Conservation (phyloP, 37 sponge, comb jelly and placozoan species). For the Spongilla lacustris region DNA sequence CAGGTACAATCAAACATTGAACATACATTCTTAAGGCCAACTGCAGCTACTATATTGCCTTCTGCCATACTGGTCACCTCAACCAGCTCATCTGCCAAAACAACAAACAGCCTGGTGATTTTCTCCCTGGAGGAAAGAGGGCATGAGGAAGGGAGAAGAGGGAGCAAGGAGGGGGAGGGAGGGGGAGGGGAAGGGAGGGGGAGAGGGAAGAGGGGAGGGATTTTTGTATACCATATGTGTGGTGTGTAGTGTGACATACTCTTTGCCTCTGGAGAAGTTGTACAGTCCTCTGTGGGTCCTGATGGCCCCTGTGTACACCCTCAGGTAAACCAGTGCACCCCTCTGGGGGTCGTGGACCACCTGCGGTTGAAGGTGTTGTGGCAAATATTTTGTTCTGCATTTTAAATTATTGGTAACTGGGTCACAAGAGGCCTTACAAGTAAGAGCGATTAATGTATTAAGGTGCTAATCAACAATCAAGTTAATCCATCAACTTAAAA, state of each 20-base stretch:
- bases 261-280: constrained; percentile 55
- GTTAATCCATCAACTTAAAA: too few species aligned
- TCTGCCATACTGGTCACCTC: constrained; percentile 60
- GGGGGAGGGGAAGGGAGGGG: not conserved
- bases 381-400: too few species aligned
- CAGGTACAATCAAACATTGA: not conserved
- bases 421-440: too few species aligned
- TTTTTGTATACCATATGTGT: not conserved
- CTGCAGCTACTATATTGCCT: constrained; percentile 89
- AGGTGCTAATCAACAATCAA: too few species aligned
- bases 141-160: not conserved
- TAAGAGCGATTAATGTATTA: too few species aligned
- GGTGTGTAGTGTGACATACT: not conserved
- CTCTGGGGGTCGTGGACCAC: constrained; percentile 72
- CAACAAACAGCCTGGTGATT: constrained; percentile 56
- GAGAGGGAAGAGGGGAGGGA: not conserved
- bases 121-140: constrained; percentile 56
- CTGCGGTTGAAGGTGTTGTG: constrained; percentile 4
- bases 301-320: constrained; percentile 78
- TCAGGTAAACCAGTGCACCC: constrained; percentile 84
- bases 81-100: constrained; percentile 75
- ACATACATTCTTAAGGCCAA: constrained; percentile 87
- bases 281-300: constrained; percentile 58
- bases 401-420: too few species aligned
- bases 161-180: not conserved